phyloP scores from a whole-genome alignment of 2,888 invertebrate species.

The Chaitophorus viminalis region DNA sequence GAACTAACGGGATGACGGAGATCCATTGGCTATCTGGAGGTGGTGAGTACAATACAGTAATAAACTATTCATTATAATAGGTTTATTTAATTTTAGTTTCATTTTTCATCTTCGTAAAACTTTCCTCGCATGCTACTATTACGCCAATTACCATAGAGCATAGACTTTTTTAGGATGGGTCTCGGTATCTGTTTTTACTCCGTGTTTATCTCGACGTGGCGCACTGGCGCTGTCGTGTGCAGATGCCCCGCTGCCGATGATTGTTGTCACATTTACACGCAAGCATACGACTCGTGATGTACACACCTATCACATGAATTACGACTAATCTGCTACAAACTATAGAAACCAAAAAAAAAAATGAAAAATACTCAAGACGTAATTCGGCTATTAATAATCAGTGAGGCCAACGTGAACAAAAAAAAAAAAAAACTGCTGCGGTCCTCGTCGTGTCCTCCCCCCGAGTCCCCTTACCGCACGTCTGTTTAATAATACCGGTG shows the following conservation, averaged over 20 bases:
- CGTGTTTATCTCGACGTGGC: neutral
- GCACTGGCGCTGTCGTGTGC: neutral
- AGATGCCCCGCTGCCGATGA: neutral
- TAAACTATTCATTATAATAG: no score
- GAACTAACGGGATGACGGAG: conserved; percentile 77
- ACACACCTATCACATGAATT: neutral
- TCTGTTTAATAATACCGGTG: conserved; percentile 19
- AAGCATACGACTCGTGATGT: neutral
- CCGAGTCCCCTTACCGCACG: neutral
- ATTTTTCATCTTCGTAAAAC: neutral
- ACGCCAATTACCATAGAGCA: neutral
- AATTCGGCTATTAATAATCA: conserved; percentile 54
- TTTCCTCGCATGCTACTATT: neutral
- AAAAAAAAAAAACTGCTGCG: conserved; percentile 7
- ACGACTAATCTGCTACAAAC: conserved; percentile 1
- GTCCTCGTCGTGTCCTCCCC: conserved; percentile 24
- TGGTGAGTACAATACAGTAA: conserved; percentile 70
- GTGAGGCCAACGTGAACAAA: conserved; percentile 57
- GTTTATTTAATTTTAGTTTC: neutral
- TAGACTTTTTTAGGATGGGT: no score
- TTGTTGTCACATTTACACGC: conserved; percentile 5
- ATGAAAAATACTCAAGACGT: conserved; percentile 22
- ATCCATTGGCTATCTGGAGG: conserved; percentile 83
- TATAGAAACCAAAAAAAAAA: conserved; percentile 21
- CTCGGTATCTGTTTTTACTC: neutral